Evolutionary conservation across 2,888 invertebrate genomes (phyloP), one percentile per base, ranked within the genome.

Genomic region (Dyspetes luteomarginatus): DNA sequence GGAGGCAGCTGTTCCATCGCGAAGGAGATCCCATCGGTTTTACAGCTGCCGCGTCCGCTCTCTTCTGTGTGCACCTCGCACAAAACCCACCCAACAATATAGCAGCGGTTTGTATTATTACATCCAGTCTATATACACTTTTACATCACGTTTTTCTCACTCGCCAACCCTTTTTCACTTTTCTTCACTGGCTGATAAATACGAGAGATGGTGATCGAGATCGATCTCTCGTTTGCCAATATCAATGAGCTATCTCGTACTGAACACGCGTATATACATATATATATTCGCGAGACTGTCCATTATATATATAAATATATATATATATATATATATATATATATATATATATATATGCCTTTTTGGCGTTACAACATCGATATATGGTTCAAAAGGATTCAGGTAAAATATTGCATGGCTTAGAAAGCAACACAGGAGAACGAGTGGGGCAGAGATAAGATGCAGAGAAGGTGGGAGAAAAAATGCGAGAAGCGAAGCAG

Each of bases 1-100:
- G 85, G 86, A 88, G 88, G 86, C 90, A 90, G 90, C 87, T 91
- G 90, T 86, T 86, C 74, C 83, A 78, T 74, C 60, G 62, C 56
- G 15, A 56, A 58, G 30, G 62, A 81, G 81, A 79, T 82, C 19
- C 64, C 72, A 82, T 82, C 83, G 75, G 60, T 52, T 71, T 58
- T 41, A 67, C 76, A 82, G 76, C 79, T 82, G 78, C 82, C 60
- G 50, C 69, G 30, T 56, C 36, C 62, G 41, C 48, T 19, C 56
- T 76, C 58, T 45, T 45, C 17, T 28, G 26, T 24, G 50, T 26
- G 30, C 36, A 36, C 30, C 64, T 73, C 48, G 58, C 52, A 76
- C 52, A 67, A 55, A 41, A 30, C 50, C 19, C 43, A 12, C n/a
- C 52, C 43, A 64, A 24, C 17, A 71, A 58, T 65, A 73, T 74